Base-by-base conservation (phyloP, 2,797 vertebrate species). In the Ptychobarbus kaznakovi region DNA sequence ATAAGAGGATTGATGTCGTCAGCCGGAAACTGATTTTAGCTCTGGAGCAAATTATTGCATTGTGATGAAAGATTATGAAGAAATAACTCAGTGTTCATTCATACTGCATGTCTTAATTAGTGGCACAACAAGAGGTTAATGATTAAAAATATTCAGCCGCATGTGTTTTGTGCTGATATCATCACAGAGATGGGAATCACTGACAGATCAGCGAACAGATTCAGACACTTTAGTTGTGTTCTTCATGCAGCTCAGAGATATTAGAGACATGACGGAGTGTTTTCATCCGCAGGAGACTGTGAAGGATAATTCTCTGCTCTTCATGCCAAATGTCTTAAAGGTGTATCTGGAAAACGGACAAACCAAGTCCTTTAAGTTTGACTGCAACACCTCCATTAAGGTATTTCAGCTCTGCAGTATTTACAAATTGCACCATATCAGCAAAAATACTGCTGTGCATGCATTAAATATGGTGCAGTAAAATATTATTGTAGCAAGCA, bases 281-380 rank as follows among this genome's bases (percentile, higher is more conserved):
- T 87, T 89, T 81, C 20, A 4, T 91, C 87, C 38, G 84, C 93
- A 99, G 95, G 95, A 96, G 90, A 94, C 91, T 0, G 91, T 95
- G 91, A 96, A 95, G 92, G 95, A 96, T 91, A 96, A 99, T 92
- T 98, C 97, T 0, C 97, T 99, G 90, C 98, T 99, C 92, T 99
- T 99, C 90, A 99, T 99, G 98, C 98, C 98, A 97, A 99, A 99
- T 93, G 98, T 99, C 94, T 93, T 99, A 92, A 99, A 99, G 93
- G 98, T 99, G 46, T 99, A 99, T 93, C 96, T 99, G 92, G 98
- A 99, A 96, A 99, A 99, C 61, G 98, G 98, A 89, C 98, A 99
- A 93, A 99, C 98, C 79, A 99, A 99, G 94, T 99, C 98, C 40
- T 99, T 99, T 93, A 97, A 96, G 90, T 99, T 99, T 92, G 98